Evolutionary conservation across 2,888 invertebrate genomes (phyloP), one percentile per base, ranked within the genome.

Genomic region (Drosophila falleni): DNA sequence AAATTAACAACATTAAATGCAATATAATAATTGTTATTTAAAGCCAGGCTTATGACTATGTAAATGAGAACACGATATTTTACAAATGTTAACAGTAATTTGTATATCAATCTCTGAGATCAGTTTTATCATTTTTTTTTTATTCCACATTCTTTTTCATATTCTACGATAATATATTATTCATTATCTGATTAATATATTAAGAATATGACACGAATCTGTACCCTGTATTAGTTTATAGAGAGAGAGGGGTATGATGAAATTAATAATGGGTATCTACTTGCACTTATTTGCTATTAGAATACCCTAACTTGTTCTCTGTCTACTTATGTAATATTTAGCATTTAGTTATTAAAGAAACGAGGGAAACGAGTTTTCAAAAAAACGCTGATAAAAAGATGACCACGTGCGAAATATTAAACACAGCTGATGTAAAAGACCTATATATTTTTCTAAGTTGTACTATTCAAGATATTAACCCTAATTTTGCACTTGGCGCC

Each of bases 401-500:
- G 6, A 56, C 2, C 44, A 23, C 51, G 49, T 54, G 59, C 11
- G n/a, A 19, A 29, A 3, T 26, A 70, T 65, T 78, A 63, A 47
- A 49, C 33, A 31, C 6, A 33, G 13, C 54, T 44, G 59, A 35
- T 33, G 41, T 47, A 46, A 58, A 39, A 15, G 39, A 35, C 13
- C 13, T 35, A 11, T 35, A 1, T 4, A 35, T 9, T 39, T 9
- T 39, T 6, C 65, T 33, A 64, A 16, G 3, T 15, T 29, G 10
- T 5, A 5, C 6, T 44, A 23, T 13, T 0, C 23, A 23, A 13
- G 16, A 15, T 44, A 84, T 87, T 83, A 87, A 87, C 83, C 83
- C 56, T 67, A 88, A 85, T 83, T 69, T 78, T 31, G 74, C 62
- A 73, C 29, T 42, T 74, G 79, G 63, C 75, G 75, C 70, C 71